Percentiles rank a stretch among this genome's conserved stretches.
phyloP scores from a whole-genome alignment of 2,888 invertebrate genomes.

The Rapana venosa region DNA sequence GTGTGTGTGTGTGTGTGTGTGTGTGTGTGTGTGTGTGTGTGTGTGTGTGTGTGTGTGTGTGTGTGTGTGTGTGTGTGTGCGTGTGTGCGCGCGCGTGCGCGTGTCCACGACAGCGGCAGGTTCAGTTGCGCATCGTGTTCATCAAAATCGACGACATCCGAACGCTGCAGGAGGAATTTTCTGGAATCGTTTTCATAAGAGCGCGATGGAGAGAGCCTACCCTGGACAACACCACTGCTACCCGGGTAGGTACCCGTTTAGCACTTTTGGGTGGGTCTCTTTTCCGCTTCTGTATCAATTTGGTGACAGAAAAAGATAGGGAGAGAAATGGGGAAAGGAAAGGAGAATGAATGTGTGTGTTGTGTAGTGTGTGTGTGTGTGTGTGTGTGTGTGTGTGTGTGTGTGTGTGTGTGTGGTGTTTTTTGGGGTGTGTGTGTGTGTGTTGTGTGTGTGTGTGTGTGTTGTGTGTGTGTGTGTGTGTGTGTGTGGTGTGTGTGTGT shows the following conservation, averaged over 20 bases:
- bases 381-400: too few relatives aligned
- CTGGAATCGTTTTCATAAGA: slow-evolving; percentile 73
- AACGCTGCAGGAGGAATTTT: slow-evolving; percentile 75
- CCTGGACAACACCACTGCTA: slow-evolving; percentile 56
- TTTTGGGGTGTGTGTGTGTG: neutral
- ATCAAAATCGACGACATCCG: slow-evolving; percentile 77
- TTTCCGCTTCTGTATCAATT: neutral
- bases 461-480: too few relatives aligned
- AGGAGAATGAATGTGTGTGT: neutral
- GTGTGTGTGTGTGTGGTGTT: neutral
- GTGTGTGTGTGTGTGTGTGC: too few relatives aligned
- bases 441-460: too few relatives aligned
- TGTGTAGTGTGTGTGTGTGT: too few relatives aligned
- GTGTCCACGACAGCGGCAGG: slow-evolving; percentile 51
- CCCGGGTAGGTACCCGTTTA: slow-evolving; percentile 19
- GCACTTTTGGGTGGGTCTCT: neutral
- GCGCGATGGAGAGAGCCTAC: slow-evolving; percentile 74
- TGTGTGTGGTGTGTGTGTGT: too few relatives aligned
- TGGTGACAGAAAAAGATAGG: neutral
- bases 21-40: neutral
- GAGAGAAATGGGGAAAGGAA: neutral
- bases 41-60: too few relatives aligned
- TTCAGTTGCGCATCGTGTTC: slow-evolving; percentile 71
- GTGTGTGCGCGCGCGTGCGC: neutral
- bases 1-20: neutral